Conservation (phyloP, 2,113 vertebrate genomes). For the Eptesicus fuscus region DNA sequence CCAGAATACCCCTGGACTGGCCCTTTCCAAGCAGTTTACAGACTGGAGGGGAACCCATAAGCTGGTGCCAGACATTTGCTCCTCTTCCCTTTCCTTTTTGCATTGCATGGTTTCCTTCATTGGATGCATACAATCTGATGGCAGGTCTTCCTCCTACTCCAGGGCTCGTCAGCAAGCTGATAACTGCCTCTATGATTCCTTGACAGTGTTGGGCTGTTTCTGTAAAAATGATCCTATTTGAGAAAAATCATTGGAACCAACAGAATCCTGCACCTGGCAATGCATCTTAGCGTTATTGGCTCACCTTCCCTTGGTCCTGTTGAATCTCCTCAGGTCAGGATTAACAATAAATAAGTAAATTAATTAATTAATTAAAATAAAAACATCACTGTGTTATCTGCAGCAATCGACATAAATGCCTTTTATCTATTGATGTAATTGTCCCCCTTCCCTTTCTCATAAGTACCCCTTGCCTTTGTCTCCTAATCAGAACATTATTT, state of each 20-base stretch:
- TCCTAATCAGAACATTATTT: too few relatives aligned
- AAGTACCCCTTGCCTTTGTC: too few relatives aligned
- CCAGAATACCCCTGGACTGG: background rate
- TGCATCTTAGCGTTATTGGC: background rate
- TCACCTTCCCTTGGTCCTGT: background rate
- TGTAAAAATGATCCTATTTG: background rate
- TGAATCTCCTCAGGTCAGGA: background rate
- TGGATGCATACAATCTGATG: background rate
- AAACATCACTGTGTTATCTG: background rate
- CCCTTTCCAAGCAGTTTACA: background rate
- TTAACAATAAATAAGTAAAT: too few relatives aligned
- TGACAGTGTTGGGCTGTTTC: background rate
- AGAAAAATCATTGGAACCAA: background rate
- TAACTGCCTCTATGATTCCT: background rate
- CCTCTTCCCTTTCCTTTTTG: background rate
- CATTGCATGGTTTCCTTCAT: background rate
- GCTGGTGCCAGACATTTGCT: background rate
- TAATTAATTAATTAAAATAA: background rate
- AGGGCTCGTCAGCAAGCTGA: background rate
- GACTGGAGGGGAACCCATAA: background rate
- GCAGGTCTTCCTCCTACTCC: background rate
- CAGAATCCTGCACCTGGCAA: background rate
- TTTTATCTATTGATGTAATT: background rate
- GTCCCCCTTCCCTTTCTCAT: too few relatives aligned
- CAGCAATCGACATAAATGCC: background rate